These are phyloP conservation scores for Plagiodera versicolora DNA, from an alignment of 2,888 invertebrate species.

Conservation along the genomic window DNA sequence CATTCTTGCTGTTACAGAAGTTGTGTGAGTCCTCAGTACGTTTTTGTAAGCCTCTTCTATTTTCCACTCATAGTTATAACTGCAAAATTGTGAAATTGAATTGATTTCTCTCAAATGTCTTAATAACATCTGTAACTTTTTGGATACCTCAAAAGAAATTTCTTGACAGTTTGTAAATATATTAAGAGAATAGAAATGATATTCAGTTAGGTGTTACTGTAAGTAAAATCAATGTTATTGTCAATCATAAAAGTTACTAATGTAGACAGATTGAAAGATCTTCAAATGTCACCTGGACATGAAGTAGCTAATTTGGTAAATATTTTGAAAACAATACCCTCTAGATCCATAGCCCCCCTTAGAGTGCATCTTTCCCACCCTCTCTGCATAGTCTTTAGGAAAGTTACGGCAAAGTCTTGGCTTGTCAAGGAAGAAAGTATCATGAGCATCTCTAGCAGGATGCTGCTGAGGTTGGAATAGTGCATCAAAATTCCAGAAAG, in stretches of 20 bases:
- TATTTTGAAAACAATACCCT: too few relatives aligned
- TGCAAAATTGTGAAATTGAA: conserved; percentile 49
- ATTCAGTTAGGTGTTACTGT: too few relatives aligned
- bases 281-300: too few relatives aligned
- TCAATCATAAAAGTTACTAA: too few relatives aligned
- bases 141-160: too few relatives aligned
- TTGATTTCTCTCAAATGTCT: too few relatives aligned
- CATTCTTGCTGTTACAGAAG: conserved; percentile 95
- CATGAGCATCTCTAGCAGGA: conserved; percentile 97
- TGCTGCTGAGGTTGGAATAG: conserved; percentile 99
- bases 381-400: conserved; percentile 84
- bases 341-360: conserved; percentile 90
- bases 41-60: conserved; percentile 95
- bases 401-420: conserved; percentile 70
- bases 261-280: too few relatives aligned
- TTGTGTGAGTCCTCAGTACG: conserved; percentile 95
- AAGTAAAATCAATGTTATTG: too few relatives aligned
- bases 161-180: too few relatives aligned
- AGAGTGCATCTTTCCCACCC: conserved; percentile 88
- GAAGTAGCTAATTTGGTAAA: too few relatives aligned
- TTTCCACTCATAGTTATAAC: conserved; percentile 95
- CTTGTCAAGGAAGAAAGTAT: conserved; percentile 93
- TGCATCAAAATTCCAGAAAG: conserved; percentile 99
- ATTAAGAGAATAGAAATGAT: too few relatives aligned
- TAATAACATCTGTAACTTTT: too few relatives aligned